Percentiles rank a stretch among this genome's conserved stretches.
Conservation (phyloP, 2,888 invertebrate species). For the Pollenia labialis region DNA sequence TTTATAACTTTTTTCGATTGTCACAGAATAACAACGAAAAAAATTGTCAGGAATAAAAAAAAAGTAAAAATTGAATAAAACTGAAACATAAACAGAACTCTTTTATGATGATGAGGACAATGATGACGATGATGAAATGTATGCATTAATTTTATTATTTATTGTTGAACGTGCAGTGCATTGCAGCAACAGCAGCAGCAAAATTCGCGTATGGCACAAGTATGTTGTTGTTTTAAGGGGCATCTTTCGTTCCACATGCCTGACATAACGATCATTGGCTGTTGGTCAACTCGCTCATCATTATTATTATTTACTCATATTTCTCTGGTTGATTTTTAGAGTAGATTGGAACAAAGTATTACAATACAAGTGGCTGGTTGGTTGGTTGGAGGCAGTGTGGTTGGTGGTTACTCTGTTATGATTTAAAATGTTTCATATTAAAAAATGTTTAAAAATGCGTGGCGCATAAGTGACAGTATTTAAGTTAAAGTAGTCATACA, state of each 20-base stretch:
- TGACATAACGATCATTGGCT: conserved; percentile 62
- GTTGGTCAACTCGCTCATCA: conserved; percentile 48
- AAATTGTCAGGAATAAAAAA: conserved; percentile 27
- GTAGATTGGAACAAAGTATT: conserved; percentile 49
- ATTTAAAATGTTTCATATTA: conserved; percentile 71
- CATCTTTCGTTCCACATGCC: conserved; percentile 71
- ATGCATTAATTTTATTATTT: conserved; percentile 80
- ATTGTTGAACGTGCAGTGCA: conserved; percentile 81
- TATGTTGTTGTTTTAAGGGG: conserved; percentile 47
- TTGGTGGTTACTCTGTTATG: conserved; percentile 61
- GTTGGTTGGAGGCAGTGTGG: conserved; percentile 29
- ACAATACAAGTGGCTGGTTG: neutral
- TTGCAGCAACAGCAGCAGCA: conserved; percentile 62
- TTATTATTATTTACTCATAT: conserved; percentile 68
- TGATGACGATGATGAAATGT: conserved; percentile 71
- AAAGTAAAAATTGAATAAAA: conserved; percentile 30
- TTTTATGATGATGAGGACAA: conserved; percentile 67
- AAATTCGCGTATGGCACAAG: conserved; percentile 51
- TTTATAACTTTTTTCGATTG: conserved; percentile 53
- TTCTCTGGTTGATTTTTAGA: conserved; percentile 57
- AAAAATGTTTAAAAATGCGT: conserved; percentile 74
- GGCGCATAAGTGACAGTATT: conserved; percentile 74
- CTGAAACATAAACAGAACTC: conserved; percentile 60
- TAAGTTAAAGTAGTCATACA: conserved; percentile 74
- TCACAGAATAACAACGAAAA: conserved; percentile 58